A percentile compares a stretch with the other conserved stretches of the same genome.
Evolutionary conservation across 2,113 vertebrate genomes (phyloP).

Genomic region (Nanorana parkeri): DNA sequence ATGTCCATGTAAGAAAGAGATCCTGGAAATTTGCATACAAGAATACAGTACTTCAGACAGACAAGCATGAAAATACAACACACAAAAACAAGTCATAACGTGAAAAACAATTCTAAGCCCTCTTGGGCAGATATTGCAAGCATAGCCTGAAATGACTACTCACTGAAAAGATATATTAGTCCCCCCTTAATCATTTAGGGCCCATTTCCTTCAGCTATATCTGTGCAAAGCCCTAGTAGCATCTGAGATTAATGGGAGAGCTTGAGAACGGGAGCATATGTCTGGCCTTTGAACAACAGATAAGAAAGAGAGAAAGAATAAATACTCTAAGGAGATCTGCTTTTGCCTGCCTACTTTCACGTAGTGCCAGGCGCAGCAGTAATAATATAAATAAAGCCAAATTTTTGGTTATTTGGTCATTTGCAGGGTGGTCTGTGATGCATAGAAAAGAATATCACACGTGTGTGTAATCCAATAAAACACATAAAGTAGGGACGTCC

Average conservation of each 20-base stretch:
- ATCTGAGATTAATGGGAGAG: slow-evolving; percentile 64
- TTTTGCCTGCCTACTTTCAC: slow-evolving; percentile 60
- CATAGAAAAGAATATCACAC: slow-evolving; percentile 54
- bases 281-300: slow-evolving; percentile 66
- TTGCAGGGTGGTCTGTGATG: neutral
- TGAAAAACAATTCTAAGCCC: too few species aligned
- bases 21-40: too few species aligned
- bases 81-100: too few species aligned
- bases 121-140: too few species aligned
- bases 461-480: slow-evolving; percentile 66
- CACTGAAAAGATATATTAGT: too few species aligned
- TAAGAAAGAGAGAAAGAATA: slow-evolving; percentile 58
- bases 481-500: too few species aligned
- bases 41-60: too few species aligned
- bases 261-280: slow-evolving; percentile 57
- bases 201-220: neutral
- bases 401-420: neutral
- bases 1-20: too few species aligned
- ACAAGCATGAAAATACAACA: too few species aligned
- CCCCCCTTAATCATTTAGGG: slow-evolving; percentile 2
- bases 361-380: slow-evolving; percentile 60
- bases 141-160: too few species aligned
- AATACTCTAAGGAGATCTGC: neutral
- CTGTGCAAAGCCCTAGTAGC: slow-evolving; percentile 55
- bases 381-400: slow-evolving; percentile 47